Percentiles rank a stretch among this genome's conserved stretches.
phyloP scores from a whole-genome alignment of 2,113 vertebrate genomes.

The Ceyx melanurus region DNA sequence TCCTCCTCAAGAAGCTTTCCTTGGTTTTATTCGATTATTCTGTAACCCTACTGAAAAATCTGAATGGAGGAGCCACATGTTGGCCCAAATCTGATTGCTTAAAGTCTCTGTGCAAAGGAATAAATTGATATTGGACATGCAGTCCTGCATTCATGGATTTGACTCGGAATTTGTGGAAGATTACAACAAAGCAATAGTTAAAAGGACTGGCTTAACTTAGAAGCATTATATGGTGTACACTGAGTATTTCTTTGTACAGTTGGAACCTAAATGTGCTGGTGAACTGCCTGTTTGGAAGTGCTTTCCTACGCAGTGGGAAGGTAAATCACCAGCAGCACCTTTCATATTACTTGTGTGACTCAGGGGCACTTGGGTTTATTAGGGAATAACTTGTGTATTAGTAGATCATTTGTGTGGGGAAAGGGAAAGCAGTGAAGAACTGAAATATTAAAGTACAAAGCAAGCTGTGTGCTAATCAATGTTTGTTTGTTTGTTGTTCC shows the following conservation, averaged over 20 bases:
- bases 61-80: neutral
- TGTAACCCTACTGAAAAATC: neutral
- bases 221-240: neutral
- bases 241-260: neutral
- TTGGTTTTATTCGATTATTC: neutral
- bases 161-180: neutral
- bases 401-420: neutral
- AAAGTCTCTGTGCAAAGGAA: neutral
- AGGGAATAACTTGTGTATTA: neutral
- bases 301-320: neutral
- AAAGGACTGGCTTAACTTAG: neutral
- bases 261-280: neutral
- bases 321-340: neutral
- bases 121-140: neutral
- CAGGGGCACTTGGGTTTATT: neutral
- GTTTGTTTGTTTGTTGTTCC: neutral
- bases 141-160: neutral
- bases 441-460: neutral
- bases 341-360: neutral
- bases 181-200: neutral
- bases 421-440: neutral
- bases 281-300: neutral
- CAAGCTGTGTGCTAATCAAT: neutral
- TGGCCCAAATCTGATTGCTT: neutral
- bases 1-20: neutral